These are phyloP conservation scores for Mormyrus iriodes DNA, from an alignment of 2,113 vertebrate species.

Conservation along the genomic window DNA sequence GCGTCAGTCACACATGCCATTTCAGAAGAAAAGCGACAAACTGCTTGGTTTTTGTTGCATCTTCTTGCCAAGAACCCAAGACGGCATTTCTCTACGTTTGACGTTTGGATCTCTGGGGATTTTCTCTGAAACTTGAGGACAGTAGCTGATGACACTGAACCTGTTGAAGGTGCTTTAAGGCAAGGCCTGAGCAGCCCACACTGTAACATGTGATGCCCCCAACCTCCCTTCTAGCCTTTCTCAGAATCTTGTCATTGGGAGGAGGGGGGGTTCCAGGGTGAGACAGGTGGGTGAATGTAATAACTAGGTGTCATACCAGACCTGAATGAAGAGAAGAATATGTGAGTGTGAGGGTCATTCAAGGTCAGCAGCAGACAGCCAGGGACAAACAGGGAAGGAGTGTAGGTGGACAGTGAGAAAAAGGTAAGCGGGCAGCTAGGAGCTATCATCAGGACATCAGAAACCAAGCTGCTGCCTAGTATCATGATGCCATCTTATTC, in stretches of 20 bases:
- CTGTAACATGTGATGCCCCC: background rate
- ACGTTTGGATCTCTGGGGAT: background rate
- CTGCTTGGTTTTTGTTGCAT: background rate
- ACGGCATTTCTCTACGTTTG: background rate
- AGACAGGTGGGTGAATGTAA: slow-evolving; percentile 11
- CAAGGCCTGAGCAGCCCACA: background rate
- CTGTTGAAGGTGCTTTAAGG: background rate
- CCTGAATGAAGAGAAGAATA: background rate
- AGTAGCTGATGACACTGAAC: background rate
- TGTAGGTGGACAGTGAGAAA: background rate
- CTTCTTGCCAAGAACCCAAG: background rate
- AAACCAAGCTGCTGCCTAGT: background rate
- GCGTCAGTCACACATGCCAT: background rate
- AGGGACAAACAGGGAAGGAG: background rate
- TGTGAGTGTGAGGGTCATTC: background rate
- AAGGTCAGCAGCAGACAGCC: background rate
- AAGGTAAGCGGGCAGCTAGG: background rate
- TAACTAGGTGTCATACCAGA: background rate
- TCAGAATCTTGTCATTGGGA: background rate
- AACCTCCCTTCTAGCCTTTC: background rate
- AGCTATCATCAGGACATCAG: background rate
- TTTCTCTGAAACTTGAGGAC: background rate
- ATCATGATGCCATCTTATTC: background rate
- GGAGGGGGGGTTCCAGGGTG: background rate
- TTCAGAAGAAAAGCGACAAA: background rate